These are phyloP conservation scores for Pogona vitticeps DNA, from an alignment of 2,113 vertebrate species.

Conservation along the genomic window DNA sequence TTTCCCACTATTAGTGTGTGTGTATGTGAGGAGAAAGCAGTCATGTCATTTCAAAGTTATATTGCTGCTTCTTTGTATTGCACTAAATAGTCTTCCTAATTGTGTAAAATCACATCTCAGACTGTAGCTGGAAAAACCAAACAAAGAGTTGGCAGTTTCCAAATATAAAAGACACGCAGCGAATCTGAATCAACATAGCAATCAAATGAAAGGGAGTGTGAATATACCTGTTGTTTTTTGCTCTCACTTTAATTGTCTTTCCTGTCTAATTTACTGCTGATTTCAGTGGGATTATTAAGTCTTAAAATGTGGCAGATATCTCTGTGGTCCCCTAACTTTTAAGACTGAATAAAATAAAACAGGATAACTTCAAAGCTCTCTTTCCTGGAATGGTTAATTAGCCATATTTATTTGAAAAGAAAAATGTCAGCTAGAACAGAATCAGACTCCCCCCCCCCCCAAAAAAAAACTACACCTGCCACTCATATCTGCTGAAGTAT, in stretches of 20 bases:
- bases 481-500: not conserved
- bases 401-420: not conserved
- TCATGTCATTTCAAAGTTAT: not conserved
- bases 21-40: not conserved
- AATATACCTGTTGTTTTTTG: not conserved
- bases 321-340: not conserved
- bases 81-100: not conserved
- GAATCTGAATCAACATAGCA: not conserved
- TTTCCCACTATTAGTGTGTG: not conserved
- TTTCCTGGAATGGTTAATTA: not conserved
- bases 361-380: not conserved
- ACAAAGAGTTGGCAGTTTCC: not conserved
- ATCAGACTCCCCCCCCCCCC: too few relatives aligned
- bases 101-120: not conserved
- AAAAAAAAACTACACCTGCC: not conserved
- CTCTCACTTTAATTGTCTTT: not conserved
- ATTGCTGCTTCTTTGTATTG: not conserved
- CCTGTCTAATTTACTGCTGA: slow-evolving; percentile 24
- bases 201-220: not conserved
- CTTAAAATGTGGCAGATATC: slow-evolving; percentile 7
- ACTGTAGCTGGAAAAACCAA: not conserved
- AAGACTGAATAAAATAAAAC: slow-evolving; percentile 1
- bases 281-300: not conserved
- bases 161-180: not conserved
- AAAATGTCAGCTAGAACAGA: not conserved